phyloP scores from a whole-genome alignment of 1,140 invertebrate genomes.

The Macrotrachela quadricornifera region DNA sequence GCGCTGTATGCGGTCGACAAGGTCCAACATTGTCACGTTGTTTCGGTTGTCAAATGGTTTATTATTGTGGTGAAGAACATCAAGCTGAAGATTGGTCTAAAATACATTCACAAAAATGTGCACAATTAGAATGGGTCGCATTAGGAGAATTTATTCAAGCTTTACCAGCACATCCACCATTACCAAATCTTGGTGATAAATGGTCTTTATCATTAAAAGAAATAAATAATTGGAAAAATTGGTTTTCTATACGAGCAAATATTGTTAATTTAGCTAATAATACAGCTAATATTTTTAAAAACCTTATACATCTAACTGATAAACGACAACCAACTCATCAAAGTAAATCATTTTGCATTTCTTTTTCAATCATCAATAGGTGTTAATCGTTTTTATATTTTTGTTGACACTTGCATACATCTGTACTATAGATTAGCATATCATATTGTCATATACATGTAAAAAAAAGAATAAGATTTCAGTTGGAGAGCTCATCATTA shows the following conservation, averaged over 20 bases:
- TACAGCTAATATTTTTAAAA: neutral
- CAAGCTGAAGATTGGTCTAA: constrained; percentile 5
- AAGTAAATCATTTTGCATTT: too few species aligned
- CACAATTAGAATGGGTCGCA: constrained; percentile 4
- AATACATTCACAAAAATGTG: constrained; percentile 1
- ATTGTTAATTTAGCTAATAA: neutral
- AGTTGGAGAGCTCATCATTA: too few species aligned
- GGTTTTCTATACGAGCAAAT: neutral
- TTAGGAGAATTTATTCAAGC: constrained; percentile 2
- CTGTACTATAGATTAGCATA: too few species aligned
- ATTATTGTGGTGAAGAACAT: constrained; percentile 8
- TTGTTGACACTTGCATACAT: neutral
- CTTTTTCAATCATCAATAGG: neutral
- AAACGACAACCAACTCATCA: too few species aligned
- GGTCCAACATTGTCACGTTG: neutral
- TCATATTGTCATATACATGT: too few species aligned
- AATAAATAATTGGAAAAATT: constrained; percentile 2
- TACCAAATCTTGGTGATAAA: neutral
- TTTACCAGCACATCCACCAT: neutral
- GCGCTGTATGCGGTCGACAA: neutral
- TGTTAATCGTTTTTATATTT: neutral
- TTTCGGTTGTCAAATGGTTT: constrained; percentile 8
- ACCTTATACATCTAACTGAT: neutral
- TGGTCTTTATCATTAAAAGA: neutral
- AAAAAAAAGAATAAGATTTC: too few species aligned